phyloP scores from a whole-genome alignment of 2,888 invertebrate species.

The Tinea pellionella region DNA sequence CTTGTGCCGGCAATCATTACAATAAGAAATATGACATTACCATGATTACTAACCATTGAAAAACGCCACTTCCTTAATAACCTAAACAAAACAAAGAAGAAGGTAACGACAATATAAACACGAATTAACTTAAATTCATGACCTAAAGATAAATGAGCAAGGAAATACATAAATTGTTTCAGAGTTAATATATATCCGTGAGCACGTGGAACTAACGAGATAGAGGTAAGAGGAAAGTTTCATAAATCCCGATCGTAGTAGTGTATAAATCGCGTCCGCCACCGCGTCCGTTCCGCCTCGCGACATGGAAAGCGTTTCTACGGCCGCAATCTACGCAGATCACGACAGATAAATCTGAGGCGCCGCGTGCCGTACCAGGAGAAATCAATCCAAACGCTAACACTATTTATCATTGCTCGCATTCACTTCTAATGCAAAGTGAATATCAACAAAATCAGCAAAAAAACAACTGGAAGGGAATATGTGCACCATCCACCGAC shows the following conservation, averaged over 20 bases:
- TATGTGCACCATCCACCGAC: too few species aligned
- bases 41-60: slow-evolving; percentile 3
- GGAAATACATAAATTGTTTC: slow-evolving; percentile 7
- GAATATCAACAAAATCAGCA: background rate
- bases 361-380: slow-evolving; percentile 28
- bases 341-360: slow-evolving; percentile 41
- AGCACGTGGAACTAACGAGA: slow-evolving; percentile 9
- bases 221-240: slow-evolving; percentile 19
- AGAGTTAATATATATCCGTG: background rate
- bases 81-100: background rate
- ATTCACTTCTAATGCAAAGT: background rate
- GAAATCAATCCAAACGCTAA: slow-evolving; percentile 23
- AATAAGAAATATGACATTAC: slow-evolving; percentile 9
- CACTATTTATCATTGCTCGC: background rate
- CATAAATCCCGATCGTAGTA: slow-evolving; percentile 37
- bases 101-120: background rate
- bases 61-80: slow-evolving; percentile 2
- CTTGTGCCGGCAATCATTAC: slow-evolving; percentile 5
- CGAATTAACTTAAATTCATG: background rate
- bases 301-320: slow-evolving; percentile 52
- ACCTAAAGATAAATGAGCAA: background rate
- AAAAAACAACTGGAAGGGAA: too few species aligned
- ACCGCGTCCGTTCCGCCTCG: slow-evolving; percentile 40
- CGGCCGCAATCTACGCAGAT: slow-evolving; percentile 40
- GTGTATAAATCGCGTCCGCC: slow-evolving; percentile 34